Evolutionary conservation across 2,888 invertebrate species (phyloP).

Genomic region (Calameuta filiformis): DNA sequence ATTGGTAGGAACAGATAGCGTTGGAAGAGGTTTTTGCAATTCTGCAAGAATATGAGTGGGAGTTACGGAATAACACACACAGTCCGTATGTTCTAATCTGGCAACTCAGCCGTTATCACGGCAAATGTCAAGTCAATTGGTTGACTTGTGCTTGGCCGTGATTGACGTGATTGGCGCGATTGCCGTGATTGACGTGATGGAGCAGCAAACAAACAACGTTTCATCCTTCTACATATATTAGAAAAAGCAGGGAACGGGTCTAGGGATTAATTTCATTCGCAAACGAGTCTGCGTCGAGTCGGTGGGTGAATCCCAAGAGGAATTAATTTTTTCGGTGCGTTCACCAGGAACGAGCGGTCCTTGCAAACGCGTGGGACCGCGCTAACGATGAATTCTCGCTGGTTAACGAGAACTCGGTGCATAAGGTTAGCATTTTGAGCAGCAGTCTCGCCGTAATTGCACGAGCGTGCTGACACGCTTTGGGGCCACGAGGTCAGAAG

Average conservation of each 20-base stretch:
- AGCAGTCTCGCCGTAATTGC: background rate
- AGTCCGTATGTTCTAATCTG: background rate
- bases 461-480: background rate
- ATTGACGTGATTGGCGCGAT: background rate
- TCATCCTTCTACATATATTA: too few relatives aligned
- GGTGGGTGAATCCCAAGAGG: background rate
- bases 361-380: constrained; percentile 1
- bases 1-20: too few relatives aligned
- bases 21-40: background rate
- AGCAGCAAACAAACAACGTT: background rate
- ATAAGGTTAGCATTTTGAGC: background rate
- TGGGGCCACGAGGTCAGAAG: background rate
- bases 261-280: background rate
- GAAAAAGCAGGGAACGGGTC: too few relatives aligned
- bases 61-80: background rate
- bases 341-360: constrained; percentile 10
- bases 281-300: background rate
- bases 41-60: background rate
- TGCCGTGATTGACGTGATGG: background rate
- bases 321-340: constrained; percentile 5
- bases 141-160: background rate
- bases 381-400: background rate
- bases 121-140: background rate
- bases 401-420: constrained; percentile 2
- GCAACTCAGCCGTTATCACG: background rate